Percentiles rank a stretch among this genome's conserved stretches.
Conservation (phyloP, 2,888 invertebrate species). For the Fabriciana adippe region DNA sequence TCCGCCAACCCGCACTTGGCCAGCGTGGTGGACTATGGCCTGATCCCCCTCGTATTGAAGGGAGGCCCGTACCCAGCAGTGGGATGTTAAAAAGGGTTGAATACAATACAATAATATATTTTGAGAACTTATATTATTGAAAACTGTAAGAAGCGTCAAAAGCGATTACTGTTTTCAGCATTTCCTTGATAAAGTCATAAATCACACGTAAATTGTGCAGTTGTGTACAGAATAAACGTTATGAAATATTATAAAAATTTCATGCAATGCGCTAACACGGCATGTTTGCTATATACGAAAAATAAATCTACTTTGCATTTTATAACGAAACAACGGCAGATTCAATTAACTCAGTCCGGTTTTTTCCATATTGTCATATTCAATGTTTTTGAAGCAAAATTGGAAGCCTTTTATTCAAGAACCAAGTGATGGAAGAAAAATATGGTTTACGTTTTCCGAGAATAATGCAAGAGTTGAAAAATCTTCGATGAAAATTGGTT, state of each 20-base stretch:
- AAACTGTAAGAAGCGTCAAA: conserved; percentile 2
- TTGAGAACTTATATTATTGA: not conserved
- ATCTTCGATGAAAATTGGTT: not conserved
- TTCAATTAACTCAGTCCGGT: conserved; percentile 33
- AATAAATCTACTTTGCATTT: conserved; percentile 36
- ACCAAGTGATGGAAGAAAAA: conserved; percentile 19
- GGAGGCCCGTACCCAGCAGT: too few species aligned
- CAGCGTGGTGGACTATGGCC: too few species aligned
- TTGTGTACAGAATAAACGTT: conserved; percentile 15
- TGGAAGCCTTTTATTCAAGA: conserved; percentile 27
- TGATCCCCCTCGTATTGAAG: too few species aligned
- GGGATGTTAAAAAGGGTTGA: too few species aligned
- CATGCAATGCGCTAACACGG: conserved; percentile 23
- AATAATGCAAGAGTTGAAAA: conserved; percentile 6
- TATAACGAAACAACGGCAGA: conserved; percentile 35
- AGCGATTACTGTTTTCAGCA: conserved; percentile 7
- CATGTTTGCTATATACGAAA: conserved; percentile 27
- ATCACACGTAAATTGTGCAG: conserved; percentile 2
- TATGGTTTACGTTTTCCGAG: not conserved
- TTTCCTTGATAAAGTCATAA: conserved; percentile 16
- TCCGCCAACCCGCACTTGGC: too few species aligned
- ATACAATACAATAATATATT: too few species aligned
- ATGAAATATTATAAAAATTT: conserved; percentile 24
- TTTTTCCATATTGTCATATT: conserved; percentile 31
- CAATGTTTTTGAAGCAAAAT: conserved; percentile 29